Evolutionary conservation across 2,113 vertebrate species (phyloP).

Genomic region (Gopherus evgoodei): DNA sequence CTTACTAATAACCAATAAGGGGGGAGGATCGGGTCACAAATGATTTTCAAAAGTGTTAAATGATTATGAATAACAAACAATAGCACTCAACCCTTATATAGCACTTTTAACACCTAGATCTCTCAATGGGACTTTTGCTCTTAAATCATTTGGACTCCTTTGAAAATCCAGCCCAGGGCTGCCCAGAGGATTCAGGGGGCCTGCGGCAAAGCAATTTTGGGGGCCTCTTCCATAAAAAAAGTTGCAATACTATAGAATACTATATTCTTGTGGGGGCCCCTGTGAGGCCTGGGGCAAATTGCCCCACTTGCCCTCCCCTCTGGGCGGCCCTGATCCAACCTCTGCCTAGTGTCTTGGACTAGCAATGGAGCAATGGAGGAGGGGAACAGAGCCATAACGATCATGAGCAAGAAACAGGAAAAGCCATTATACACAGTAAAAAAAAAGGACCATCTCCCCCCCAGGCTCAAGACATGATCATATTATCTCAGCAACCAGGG

Average conservation of each 20-base stretch:
- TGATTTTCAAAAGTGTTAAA: neutral
- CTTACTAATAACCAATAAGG: neutral
- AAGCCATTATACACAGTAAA: conserved; percentile 67
- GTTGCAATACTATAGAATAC: too few species aligned
- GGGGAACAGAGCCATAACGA: neutral
- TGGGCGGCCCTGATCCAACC: neutral
- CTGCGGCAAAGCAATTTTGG: too few species aligned
- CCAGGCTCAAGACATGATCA: conserved; percentile 40
- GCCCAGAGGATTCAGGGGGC: too few species aligned
- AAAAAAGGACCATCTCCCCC: conserved; percentile 66
- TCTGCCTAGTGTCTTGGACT: conserved; percentile 20
- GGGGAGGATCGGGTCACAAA: neutral
- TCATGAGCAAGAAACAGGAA: conserved; percentile 66
- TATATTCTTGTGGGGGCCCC: too few species aligned
- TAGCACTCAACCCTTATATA: neutral
- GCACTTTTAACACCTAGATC: neutral
- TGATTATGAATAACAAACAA: neutral
- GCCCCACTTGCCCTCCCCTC: too few species aligned
- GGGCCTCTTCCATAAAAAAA: too few species aligned
- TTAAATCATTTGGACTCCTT: neutral
- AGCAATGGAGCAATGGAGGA: neutral
- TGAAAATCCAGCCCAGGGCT: neutral
- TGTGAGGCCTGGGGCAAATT: too few species aligned
- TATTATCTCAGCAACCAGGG: conserved; percentile 69
- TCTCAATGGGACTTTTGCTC: neutral